Evolutionary conservation across 2,797 vertebrate genomes (phyloP), one percentile per base, ranked within the genome.

Genomic region (Graptemys geographica): DNA sequence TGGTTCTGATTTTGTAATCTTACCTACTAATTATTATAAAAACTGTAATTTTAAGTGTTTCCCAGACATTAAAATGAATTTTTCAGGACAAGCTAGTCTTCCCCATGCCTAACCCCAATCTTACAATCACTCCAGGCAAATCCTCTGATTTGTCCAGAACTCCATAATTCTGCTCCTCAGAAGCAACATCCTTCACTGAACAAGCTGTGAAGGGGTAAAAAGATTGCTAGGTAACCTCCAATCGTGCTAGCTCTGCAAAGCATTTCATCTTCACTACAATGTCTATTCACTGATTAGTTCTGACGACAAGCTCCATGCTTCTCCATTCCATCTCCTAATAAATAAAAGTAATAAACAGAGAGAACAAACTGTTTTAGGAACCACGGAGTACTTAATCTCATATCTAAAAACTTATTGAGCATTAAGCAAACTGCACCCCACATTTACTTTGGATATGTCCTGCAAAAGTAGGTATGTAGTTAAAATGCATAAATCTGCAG

Each of bases 51-150:
- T 31, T 33, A 13, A 62, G 31, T 13, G n/a, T 72, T 21, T 72
- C 65, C 65, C 65, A 72, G n/a, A n/a, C 65, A 41, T 41, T 72
- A 23, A 72, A 72, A 72, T 95, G 83, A 97, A 94, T 96, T 96
- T 96, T 95, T 96, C 87, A 96, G 93, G 87, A 90, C 90, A 93
- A 96, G 91, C 93, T 92, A 95, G 96, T 72, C 81, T 93, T 95
- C 90, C 95, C 93, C 84, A 91, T 52, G 89, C 59, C 47, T 97
- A 83, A 92, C 88, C 95, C 96, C 96, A 95, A 96, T 97, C 96
- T 95, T 95, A 93, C 92, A 84, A 95, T 97, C 95, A 96, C 93
- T 92, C 90, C 56, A 96, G 91, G 90, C 94, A 96, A 95, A 95
- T 93, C 81, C 90, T 95, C 79, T 94, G 52, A 79, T 96, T 91